Base-by-base conservation (phyloP, 2,797 vertebrate genomes). In the Molossus molossus region DNA sequence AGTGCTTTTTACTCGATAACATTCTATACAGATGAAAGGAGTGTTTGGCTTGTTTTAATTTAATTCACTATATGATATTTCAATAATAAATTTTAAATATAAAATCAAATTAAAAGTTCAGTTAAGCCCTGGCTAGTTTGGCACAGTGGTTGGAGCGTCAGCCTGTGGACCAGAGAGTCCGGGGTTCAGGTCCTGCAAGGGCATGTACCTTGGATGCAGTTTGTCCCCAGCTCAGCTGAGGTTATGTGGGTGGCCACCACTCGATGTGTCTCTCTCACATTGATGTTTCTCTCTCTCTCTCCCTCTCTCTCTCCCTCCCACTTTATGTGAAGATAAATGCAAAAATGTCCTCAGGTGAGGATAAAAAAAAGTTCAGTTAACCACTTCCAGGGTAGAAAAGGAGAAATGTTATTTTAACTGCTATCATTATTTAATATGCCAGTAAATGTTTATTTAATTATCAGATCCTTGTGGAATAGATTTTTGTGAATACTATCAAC, bases 321-420 rank as follows among this genome's bases (percentile, higher is more conserved):
- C 40, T 45, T 6, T 6, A 45, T 45, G 3, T 45, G 40, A 45
- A 45, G 40, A 45, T 45, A 45, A 45, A 45, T 45, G 40, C 40
- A 45, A 45, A 45, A 45, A 45, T 45, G 40, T 45, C 40, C 40
- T 45, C 40, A 45, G 40, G 40, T 45, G 40, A 45, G 40, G 40
- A 45, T 45, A 45, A 45, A 45, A 45, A 45, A 57, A 65, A 79
- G 25, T 37, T 87, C 93, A 88, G 25, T 65, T n/a, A 40, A n/a
- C 53, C 27, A 88, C 5, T 87, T 67, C 29, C 15, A 70, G 25
- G 3, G 2, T 57, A 3, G 18, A 45, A 9, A 6, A 60, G 1
- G 33, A 40, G 33, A 94, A 27, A 70, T 20, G 64, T 48, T 87
- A 48, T 77, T 93, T 94, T 87, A 69, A 69, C 29, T 82, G n/a